Evolutionary conservation across 2,113 vertebrate species (phyloP).

Genomic region (Deroptyus accipitrinus): DNA sequence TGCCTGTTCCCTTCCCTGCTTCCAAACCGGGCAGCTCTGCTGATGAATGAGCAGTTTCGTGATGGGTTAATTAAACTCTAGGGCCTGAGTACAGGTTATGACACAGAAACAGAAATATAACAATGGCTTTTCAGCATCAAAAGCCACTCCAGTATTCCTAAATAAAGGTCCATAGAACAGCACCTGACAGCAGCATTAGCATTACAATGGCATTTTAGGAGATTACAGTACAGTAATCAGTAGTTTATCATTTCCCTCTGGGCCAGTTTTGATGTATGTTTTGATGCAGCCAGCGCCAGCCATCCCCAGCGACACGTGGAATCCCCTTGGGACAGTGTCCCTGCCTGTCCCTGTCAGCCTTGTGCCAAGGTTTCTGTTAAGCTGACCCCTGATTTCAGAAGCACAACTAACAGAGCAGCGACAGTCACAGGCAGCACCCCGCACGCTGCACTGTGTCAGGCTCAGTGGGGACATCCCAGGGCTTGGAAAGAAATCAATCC

Average conservation of each 20-base stretch:
- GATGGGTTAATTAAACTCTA: neutral
- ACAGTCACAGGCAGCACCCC: neutral
- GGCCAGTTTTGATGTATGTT: neutral
- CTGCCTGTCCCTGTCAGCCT: neutral
- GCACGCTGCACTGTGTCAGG: neutral
- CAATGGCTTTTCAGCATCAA: neutral
- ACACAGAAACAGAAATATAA: neutral
- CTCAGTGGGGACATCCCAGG: neutral
- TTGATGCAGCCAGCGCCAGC: neutral
- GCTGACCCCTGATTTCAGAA: neutral
- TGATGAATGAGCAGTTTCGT: neutral
- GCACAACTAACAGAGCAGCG: neutral
- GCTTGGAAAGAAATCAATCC: neutral
- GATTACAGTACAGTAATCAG: neutral
- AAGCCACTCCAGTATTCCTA: constrained; percentile 22
- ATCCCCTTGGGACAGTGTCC: neutral
- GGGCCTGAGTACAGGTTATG: neutral
- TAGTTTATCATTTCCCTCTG: neutral
- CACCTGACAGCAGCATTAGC: neutral
- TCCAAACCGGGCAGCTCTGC: neutral
- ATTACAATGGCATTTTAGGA: constrained; percentile 18
- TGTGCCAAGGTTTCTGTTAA: neutral
- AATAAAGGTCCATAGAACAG: constrained; percentile 34
- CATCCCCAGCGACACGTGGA: neutral
- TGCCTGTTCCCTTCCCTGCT: neutral